These are phyloP conservation scores for Todiramphus chloris DNA, from an alignment of 2,113 vertebrate species.

Conservation along the genomic window DNA sequence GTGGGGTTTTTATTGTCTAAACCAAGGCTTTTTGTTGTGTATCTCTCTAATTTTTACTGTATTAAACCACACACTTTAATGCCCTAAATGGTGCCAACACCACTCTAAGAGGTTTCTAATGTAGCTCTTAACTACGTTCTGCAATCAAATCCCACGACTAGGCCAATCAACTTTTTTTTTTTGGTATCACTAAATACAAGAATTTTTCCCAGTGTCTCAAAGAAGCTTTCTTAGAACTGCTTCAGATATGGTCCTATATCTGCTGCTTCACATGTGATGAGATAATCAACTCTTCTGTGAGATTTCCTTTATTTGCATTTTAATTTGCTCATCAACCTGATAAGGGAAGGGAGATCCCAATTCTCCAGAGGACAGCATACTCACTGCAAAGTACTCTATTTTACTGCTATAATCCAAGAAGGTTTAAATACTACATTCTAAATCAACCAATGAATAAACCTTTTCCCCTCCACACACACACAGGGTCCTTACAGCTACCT, in stretches of 20 bases:
- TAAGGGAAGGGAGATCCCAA: background rate
- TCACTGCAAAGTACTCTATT: background rate
- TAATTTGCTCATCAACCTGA: conserved; percentile 1
- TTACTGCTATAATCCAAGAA: background rate
- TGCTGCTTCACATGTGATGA: background rate
- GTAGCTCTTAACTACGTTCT: background rate
- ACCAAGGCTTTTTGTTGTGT: background rate
- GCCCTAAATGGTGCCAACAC: background rate
- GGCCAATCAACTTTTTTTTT: background rate
- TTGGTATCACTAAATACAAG: background rate
- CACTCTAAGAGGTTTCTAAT: background rate
- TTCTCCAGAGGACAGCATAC: background rate
- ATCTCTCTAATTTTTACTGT: background rate
- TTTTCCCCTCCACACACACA: background rate
- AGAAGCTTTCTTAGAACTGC: background rate
- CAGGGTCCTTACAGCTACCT: background rate
- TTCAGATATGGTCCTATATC: background rate
- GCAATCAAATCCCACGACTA: background rate
- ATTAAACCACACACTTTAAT: background rate
- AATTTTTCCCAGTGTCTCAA: background rate
- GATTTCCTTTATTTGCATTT: conserved; percentile 40
- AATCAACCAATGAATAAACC: background rate
- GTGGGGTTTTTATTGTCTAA: background rate
- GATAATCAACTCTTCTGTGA: conserved; percentile 1
- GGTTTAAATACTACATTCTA: background rate